Evolutionary conservation across 2,797 vertebrate genomes (phyloP).

Genomic region (Furcifer pardalis): DNA sequence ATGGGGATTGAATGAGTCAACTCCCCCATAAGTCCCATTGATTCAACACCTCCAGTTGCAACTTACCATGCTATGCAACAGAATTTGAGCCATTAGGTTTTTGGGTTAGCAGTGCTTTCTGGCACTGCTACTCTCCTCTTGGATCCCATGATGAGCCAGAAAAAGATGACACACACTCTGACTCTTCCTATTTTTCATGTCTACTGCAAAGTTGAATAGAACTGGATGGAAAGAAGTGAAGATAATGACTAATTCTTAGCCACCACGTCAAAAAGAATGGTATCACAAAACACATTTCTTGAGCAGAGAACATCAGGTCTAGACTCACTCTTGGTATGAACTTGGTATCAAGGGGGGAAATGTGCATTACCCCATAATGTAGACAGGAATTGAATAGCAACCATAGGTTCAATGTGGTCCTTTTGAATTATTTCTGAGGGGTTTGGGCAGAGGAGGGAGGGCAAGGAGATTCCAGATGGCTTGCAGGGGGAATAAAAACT

Average conservation of each 20-base stretch:
- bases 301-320: not conserved
- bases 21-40: too few relatives aligned
- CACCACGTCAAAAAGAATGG: slow-evolving; percentile 23
- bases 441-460: not conserved
- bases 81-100: too few relatives aligned
- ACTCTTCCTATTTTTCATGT: not conserved
- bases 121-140: not conserved
- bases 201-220: not conserved
- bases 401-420: not conserved
- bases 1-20: too few relatives aligned
- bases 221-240: slow-evolving; percentile 21
- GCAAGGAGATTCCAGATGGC: not conserved
- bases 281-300: slow-evolving; percentile 28
- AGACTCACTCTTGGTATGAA: not conserved
- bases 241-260: slow-evolving; percentile 47
- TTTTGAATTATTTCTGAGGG: not conserved
- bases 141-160: slow-evolving; percentile 28
- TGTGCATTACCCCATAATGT: not conserved
- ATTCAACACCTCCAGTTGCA: too few relatives aligned
- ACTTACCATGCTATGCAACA: too few relatives aligned
- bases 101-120: not conserved
- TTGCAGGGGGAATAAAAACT: slow-evolving; percentile 53
- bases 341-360: too few relatives aligned
- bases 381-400: not conserved
- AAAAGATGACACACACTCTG: not conserved